Conservation (phyloP, 1,140 invertebrate species). For the Ectropis grisescens region DNA sequence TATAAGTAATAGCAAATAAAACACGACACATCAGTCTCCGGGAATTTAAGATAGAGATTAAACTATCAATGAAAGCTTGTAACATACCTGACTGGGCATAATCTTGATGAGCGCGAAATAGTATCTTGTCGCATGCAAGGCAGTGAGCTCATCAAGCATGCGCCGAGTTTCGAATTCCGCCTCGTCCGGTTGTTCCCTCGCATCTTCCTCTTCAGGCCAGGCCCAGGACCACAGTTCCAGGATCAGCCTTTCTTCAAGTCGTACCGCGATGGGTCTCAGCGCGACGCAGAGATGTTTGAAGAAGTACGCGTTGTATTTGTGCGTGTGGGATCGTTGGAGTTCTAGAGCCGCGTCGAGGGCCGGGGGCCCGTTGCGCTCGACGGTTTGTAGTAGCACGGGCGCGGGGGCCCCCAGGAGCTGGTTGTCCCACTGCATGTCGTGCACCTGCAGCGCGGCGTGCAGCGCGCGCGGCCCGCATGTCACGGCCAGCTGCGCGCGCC, state of each 20-base stretch:
- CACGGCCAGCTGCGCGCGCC: slow-evolving; percentile 77
- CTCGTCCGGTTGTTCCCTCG: slow-evolving; percentile 75
- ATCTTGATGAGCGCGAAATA: slow-evolving; percentile 92
- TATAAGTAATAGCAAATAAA: too few relatives aligned
- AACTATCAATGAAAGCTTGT: too few relatives aligned
- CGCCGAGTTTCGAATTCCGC: slow-evolving; percentile 82
- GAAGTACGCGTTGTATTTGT: slow-evolving; percentile 51
- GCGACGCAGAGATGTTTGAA: slow-evolving; percentile 85
- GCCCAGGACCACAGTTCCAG: slow-evolving; percentile 81
- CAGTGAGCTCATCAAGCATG: slow-evolving; percentile 83
- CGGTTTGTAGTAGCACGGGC: slow-evolving; percentile 86
- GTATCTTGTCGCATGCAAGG: slow-evolving; percentile 85
- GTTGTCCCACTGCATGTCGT: slow-evolving; percentile 91
- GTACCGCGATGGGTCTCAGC: slow-evolving; percentile 86
- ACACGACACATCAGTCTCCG: too few relatives aligned
- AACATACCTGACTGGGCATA: slow-evolving; percentile 72
- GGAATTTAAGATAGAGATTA: too few relatives aligned
- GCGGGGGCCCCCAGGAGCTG: slow-evolving; percentile 87
- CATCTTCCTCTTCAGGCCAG: slow-evolving; percentile 67
- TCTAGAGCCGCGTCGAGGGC: slow-evolving; percentile 77
- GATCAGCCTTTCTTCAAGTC: slow-evolving; percentile 72
- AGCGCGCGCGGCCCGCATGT: slow-evolving; percentile 69
- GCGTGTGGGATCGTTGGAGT: slow-evolving; percentile 73
- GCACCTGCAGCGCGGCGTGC: slow-evolving; percentile 77
- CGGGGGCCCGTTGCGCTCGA: slow-evolving; percentile 48